These are phyloP conservation scores for Amphipyra tragopoginis DNA, from an alignment of 2,888 invertebrate genomes.

Conservation along the genomic window DNA sequence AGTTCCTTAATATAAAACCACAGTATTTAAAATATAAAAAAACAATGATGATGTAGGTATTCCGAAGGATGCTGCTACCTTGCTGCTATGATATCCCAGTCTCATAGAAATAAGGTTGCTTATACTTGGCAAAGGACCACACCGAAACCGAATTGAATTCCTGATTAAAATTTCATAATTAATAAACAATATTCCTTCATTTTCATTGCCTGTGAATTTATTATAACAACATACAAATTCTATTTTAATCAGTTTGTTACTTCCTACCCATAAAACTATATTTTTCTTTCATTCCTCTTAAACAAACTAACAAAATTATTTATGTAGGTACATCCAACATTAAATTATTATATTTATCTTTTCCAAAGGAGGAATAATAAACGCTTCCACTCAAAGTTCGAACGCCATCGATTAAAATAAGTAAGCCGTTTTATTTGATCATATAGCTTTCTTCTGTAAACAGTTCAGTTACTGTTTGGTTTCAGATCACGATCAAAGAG, in stretches of 20 bases:
- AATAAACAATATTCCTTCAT: constrained; percentile 7
- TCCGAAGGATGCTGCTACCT: too few species aligned
- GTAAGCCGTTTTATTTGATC: constrained; percentile 63
- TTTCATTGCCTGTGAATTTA: background rate
- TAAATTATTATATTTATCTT: constrained; percentile 47
- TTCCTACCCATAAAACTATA: constrained; percentile 36
- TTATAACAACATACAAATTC: constrained; percentile 13
- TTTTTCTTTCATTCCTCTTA: constrained; percentile 46
- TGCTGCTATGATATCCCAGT: too few species aligned
- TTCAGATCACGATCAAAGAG: constrained; percentile 71
- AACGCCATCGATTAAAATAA: constrained; percentile 62
- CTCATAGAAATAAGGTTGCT: too few species aligned
- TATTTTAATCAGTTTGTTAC: constrained; percentile 11
- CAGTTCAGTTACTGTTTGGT: constrained; percentile 67
- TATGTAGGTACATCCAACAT: constrained; percentile 31
- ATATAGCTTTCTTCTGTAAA: constrained; percentile 62
- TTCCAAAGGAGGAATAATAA: constrained; percentile 27
- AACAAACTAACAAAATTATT: constrained; percentile 42
- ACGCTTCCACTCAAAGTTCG: constrained; percentile 34
- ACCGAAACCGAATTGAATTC: constrained; percentile 13
- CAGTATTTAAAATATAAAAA: too few species aligned
- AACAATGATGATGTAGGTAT: too few species aligned
- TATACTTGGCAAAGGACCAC: constrained; percentile 12
- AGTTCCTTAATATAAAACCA: too few species aligned
- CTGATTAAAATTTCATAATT: background rate